Evolutionary conservation across 2,888 invertebrate genomes (phyloP), one percentile per base, ranked within the genome.

Genomic region (Gymnoscelis rufifasciata): DNA sequence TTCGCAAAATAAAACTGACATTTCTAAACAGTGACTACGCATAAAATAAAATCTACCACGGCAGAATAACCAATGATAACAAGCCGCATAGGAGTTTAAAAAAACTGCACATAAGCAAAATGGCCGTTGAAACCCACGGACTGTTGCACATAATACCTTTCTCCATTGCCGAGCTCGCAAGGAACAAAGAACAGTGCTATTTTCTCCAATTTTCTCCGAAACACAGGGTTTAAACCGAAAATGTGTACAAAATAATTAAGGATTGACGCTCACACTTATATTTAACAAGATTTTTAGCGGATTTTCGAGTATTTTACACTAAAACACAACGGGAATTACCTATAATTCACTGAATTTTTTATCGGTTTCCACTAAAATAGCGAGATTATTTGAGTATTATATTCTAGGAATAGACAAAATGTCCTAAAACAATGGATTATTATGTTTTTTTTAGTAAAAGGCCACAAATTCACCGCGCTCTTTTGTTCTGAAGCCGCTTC

Each of bases 161-260:
- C 59, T 57, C 51, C 52, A 53, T 60, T 58, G 64, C 61, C 54
- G 23, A 42, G 47, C 50, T 51, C 72, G 73, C 73, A 72, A 58
- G 61, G 75, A 74, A 78, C 78, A 78, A 78, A 78, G 77, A 69
- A 71, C 26, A 44, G 30, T 47, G 41, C 41, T 43, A 53, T 38
- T 44, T 53, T 38, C 50, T 43, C 42, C 38, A 8, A 14, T 50
- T 41, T 7, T 43, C 54, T 53, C 51, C 19, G 19, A 19, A 19
- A 19, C 2, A 19, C 33, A 38, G 11, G 23, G n/a, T n/a, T n/a
- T 19, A 3, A 38, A 27, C 14, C 29, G 24, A 6, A 0, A 35
- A 45, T 13, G 3, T 10, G 8, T 14, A 11, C 13, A 13, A 12
- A 42, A 29, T 30, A 26, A 4, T 10, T 4, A 38, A 0, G 6